Base-by-base conservation (phyloP, 2,888 invertebrate genomes). In the Tolmerus cingulatus region DNA sequence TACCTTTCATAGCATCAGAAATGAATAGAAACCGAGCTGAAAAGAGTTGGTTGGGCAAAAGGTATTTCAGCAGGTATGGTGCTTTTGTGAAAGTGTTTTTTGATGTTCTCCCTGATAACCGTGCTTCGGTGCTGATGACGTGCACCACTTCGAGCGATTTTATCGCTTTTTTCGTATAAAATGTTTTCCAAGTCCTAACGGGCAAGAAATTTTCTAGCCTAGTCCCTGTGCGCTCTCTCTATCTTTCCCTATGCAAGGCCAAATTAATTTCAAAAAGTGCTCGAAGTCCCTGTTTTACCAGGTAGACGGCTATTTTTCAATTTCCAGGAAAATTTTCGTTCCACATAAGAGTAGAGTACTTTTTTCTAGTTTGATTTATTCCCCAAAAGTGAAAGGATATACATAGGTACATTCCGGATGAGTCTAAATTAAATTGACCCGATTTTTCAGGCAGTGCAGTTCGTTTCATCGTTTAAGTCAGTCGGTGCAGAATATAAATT, bases 71-170 rank as follows among this genome's bases (percentile, higher is more conserved):
- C 23, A 37, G 76, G 76, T 76, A 40, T 34, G 40, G 76, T 76
- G 81, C 74, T 86, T 86, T 78, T 74, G 81, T 81, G 66, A 87
- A 87, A 87, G 87, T 87, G 87, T 87, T 87, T 87, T 87, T 82
- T 78, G 87, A 86, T 86, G 86, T 87, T 87, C 77, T 77, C 57
- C 23, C 76, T 43, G 87, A 87, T 87, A 87, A 79, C 79, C 86
- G 76, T 74, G 74, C 79, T 84, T 87, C 30, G 16, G 77, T 78
- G 46, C 81, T 81, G 81, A 51, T 81, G 81, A 81, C 55, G 57
- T 55, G 55, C 81, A 30, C 51, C 30, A 27, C 66, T 66, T 23
- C 23, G 79, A 27, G 8, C 55, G 30, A 30, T 81, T 81, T 40
- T 81, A 27, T 51, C 81, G 81, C 46, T 81, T 78, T 81, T 55